Evolutionary conservation across 1,140 invertebrate species (phyloP), one percentile per base, ranked within the genome.

Genomic region (Heliothis subflexa): DNA sequence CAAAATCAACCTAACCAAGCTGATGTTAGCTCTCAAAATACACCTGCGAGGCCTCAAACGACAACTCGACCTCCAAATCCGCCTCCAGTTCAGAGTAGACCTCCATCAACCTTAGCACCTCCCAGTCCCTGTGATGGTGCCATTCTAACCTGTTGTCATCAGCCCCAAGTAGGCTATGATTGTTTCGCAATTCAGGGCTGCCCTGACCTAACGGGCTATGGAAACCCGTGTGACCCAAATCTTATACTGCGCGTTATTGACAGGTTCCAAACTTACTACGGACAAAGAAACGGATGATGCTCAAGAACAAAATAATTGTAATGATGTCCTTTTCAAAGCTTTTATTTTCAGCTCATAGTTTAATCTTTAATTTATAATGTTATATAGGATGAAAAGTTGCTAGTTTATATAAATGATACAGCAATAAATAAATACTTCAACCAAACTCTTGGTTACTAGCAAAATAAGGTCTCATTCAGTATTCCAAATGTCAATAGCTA

Each of bases 131-230:
- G 97, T 85, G 95, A 97, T 28, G 96, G 95, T 95, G 96, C 97
- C 0, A 95, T 97, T 7, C 91, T 97, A 12, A 95, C 96, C 25
- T 97, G 97, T 85, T 97, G 97, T 81, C 93, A 95, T 28, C 85
- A 87, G 10, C 90, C 81, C 3, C 85, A 70, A 21, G 83, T 87
- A 28, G 85, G 85, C 14, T 95, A 95, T 78, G 91, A 91, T 7
- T 97, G 97, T 86, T 97, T 97, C 87, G 96, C 96, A 83, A 87
- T 95, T 1, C 91, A 96, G 76, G 96, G 96, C 4, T 97, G 97
- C 87, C 94, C 95, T 0, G 96, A 95, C 3, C 93, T 96, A 14
- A 96, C 96, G 82, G 96, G 96, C 95, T 96, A 95, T 79, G 85
- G 92, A 0, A 96, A 95, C 83, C 96, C 96, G 0, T 97, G 97